Evolutionary conservation across 2,888 invertebrate species (phyloP).

Genomic region (Cryptophagus acutangulus): DNA sequence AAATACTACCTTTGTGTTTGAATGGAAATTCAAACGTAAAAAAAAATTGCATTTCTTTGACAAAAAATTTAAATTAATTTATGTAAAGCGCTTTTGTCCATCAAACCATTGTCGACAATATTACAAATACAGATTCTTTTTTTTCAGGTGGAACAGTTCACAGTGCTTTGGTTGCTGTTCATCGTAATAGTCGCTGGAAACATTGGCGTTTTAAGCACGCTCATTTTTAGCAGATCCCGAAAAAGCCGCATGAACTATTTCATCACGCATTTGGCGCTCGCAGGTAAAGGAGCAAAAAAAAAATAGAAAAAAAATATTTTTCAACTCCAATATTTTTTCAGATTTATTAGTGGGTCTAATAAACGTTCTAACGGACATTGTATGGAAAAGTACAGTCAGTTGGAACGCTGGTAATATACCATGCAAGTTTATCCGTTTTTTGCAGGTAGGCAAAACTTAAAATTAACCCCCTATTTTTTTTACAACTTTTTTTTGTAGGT

Average conservation of each 20-base stretch:
- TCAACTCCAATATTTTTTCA: slow-evolving; percentile 46
- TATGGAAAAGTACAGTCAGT: slow-evolving; percentile 79
- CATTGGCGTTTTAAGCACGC: slow-evolving; percentile 78
- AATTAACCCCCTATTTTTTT: slow-evolving; percentile 9
- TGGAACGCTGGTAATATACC: slow-evolving; percentile 84
- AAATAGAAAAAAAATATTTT: not conserved
- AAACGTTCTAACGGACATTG: slow-evolving; percentile 79
- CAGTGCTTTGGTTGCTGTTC: slow-evolving; percentile 80
- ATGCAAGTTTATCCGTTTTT: slow-evolving; percentile 77
- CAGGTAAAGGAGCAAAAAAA: slow-evolving; percentile 59
- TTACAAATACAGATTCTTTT: too few relatives aligned
- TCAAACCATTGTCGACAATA: too few relatives aligned
- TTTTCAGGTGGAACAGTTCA: slow-evolving; percentile 80
- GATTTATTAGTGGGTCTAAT: slow-evolving; percentile 84
- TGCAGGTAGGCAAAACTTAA: slow-evolving; percentile 56
- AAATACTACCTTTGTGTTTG: too few relatives aligned
- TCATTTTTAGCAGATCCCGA: slow-evolving; percentile 75
- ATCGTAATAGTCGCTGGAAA: slow-evolving; percentile 82
- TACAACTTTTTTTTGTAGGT: slow-evolving; percentile 55
- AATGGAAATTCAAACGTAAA: too few relatives aligned
- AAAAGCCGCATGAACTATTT: slow-evolving; percentile 95
- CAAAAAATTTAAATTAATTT: too few relatives aligned
- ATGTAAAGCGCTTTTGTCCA: too few relatives aligned
- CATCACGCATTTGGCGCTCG: slow-evolving; percentile 87
- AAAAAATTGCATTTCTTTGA: too few relatives aligned